phyloP scores from a whole-genome alignment of 1,140 invertebrate genomes.

The Trichonephila clavipes region DNA sequence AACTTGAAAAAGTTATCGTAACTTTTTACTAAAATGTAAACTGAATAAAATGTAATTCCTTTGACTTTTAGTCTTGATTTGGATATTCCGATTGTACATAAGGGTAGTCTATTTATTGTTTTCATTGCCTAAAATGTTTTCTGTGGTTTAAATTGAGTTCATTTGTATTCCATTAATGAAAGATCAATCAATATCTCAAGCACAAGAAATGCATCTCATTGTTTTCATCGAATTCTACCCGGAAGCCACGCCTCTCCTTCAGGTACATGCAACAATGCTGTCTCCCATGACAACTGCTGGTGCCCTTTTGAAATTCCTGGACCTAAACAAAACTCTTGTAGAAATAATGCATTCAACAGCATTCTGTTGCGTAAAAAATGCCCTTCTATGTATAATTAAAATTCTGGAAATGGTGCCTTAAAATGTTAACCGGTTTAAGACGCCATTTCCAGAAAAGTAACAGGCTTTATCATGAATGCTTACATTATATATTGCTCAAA shows the following conservation, averaged over 20 bases:
- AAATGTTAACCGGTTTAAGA: neutral
- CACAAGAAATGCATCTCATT: neutral
- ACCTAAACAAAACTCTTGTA: neutral
- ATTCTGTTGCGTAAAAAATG: constrained; percentile 11
- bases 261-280: constrained; percentile 36
- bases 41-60: too few species aligned
- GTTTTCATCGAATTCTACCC: constrained; percentile 51
- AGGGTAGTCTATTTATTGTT: too few species aligned
- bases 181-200: too few species aligned
- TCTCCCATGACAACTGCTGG: constrained; percentile 59
- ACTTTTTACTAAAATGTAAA: too few species aligned
- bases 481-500: neutral
- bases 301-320: constrained; percentile 29
- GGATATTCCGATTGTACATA: too few species aligned
- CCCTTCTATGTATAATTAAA: neutral
- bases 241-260: constrained; percentile 27
- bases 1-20: too few species aligned
- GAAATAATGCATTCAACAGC: neutral
- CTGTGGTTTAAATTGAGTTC: too few species aligned
- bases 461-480: neutral
- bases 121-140: too few species aligned
- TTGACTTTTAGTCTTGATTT: too few species aligned
- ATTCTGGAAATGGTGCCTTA: constrained; percentile 7
- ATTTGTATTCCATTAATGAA: too few species aligned
- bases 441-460: neutral